phyloP scores from a whole-genome alignment of 2,888 invertebrate species.

The Clanis bilineata region DNA sequence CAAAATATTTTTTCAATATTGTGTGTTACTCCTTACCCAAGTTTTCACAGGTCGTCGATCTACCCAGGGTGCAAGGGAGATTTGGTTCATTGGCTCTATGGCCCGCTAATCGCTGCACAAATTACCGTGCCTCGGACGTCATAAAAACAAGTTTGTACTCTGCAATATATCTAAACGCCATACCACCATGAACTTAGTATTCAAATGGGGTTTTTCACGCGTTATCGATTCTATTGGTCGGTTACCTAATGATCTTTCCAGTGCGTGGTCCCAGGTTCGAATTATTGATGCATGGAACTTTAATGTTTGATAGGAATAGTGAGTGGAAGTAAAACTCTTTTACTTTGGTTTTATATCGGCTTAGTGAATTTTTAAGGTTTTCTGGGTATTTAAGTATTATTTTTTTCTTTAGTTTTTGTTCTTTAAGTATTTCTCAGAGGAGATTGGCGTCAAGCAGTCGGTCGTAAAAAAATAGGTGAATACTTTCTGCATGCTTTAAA shows the following conservation, averaged over 20 bases:
- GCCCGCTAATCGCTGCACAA: background rate
- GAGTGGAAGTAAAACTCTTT: background rate
- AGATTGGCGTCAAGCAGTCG: no score
- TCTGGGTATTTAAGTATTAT: no score
- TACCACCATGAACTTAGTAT: background rate
- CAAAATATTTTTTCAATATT: no score
- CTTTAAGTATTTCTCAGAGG: no score
- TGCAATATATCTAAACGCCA: constrained; percentile 5
- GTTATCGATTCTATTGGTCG: constrained; percentile 9
- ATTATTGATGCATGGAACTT: constrained; percentile 12
- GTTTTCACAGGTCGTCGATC: background rate
- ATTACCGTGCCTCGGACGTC: background rate
- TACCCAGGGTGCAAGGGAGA: background rate
- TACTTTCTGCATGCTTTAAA: no score
- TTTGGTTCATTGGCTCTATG: background rate
- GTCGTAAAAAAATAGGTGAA: no score
- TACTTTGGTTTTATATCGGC: background rate
- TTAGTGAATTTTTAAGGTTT: background rate
- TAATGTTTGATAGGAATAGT: constrained; percentile 1
- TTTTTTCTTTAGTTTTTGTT: no score
- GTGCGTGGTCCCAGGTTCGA: constrained; percentile 3
- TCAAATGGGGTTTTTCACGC: constrained; percentile 10
- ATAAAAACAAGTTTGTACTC: background rate
- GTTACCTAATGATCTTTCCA: constrained; percentile 11
- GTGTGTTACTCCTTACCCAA: background rate